A percentile compares a stretch with the other conserved stretches of the same genome.
Evolutionary conservation across 2,888 invertebrate genomes (phyloP).

Genomic region (Petrophora chlorosata): DNA sequence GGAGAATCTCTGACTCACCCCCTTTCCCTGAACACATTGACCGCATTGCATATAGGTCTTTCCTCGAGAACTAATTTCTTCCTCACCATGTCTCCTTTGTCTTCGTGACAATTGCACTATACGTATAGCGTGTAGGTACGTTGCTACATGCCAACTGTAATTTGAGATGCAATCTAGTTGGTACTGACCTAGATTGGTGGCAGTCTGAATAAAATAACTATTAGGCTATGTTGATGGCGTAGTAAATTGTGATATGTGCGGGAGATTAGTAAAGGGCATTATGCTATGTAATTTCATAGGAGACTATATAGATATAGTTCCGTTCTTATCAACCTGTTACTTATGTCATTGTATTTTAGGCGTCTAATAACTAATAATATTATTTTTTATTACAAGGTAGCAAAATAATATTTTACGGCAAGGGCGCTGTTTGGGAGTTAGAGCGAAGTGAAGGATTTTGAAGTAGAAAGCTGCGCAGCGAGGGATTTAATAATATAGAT

Average conservation of each 20-base stretch:
- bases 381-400: no score
- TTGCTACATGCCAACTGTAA: slow-evolving; percentile 19
- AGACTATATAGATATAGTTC: no score
- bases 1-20: slow-evolving; percentile 55
- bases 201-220: slow-evolving; percentile 20
- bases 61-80: slow-evolving; percentile 56
- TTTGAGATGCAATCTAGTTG: slow-evolving; percentile 33
- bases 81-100: slow-evolving; percentile 42
- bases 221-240: slow-evolving; percentile 6
- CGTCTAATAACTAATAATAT: no score
- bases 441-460: no score
- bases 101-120: slow-evolving; percentile 21
- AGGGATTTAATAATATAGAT: no score
- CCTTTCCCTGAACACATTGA: slow-evolving; percentile 67
- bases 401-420: no score
- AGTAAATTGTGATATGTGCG: slow-evolving; percentile 1
- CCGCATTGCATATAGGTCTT: slow-evolving; percentile 68
- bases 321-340: no score
- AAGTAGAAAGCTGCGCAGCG: no score
- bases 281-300: neutral
- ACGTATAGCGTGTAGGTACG: neutral
- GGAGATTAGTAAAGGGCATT: slow-evolving; percentile 2
- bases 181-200: slow-evolving; percentile 26
- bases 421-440: no score
- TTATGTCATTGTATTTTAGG: no score